Percentiles rank a stretch among this genome's conserved stretches.
Conservation (phyloP, 1,140 invertebrate genomes). For the Gryllus bimaculatus region DNA sequence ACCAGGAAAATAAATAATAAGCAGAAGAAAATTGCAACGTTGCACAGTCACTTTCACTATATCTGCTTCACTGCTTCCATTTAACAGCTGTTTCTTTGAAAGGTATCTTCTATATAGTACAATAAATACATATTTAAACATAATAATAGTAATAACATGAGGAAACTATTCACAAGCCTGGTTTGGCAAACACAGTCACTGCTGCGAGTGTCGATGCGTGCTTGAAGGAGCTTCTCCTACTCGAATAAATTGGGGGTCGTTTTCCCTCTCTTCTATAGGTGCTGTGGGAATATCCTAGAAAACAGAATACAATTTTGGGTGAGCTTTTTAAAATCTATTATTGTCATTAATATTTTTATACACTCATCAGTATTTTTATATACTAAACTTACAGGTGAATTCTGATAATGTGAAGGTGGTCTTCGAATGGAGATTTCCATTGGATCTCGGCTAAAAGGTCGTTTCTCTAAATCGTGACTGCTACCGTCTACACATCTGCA, state of each 20-base stretch:
- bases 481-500: slow-evolving; percentile 18
- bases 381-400: background rate
- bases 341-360: background rate
- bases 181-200: background rate
- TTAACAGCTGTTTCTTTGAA: slow-evolving; percentile 1
- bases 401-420: background rate
- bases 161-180: slow-evolving; percentile 3
- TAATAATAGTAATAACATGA: background rate
- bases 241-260: background rate
- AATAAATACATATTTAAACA: background rate
- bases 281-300: background rate
- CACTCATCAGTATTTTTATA: background rate
- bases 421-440: background rate
- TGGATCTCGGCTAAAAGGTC: slow-evolving; percentile 15
- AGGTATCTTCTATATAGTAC: slow-evolving; percentile 1
- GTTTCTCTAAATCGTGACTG: slow-evolving; percentile 17
- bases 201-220: background rate
- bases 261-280: background rate
- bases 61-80: background rate
- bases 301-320: background rate
- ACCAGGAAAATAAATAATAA: slow-evolving; percentile 6
- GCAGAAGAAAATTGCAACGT: slow-evolving; percentile 4
- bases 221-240: background rate
- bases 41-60: slow-evolving; percentile 4
- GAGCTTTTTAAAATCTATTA: background rate